Percentiles rank a stretch among this genome's conserved stretches.
Conservation (phyloP, 1,140 invertebrate genomes). For the Drosophila kikkawai region DNA sequence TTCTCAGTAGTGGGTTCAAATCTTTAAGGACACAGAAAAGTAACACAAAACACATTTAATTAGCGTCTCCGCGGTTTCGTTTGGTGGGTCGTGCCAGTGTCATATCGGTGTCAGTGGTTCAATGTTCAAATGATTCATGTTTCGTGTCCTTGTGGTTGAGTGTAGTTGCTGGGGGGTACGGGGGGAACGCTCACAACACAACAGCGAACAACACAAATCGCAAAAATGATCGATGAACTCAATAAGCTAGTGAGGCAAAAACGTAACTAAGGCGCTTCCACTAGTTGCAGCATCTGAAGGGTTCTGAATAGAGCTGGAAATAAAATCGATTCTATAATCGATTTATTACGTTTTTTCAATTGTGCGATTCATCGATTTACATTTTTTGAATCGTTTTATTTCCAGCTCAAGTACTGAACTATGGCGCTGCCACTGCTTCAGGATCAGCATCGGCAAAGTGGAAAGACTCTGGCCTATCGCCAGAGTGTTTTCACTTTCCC, state of each 20-base stretch:
- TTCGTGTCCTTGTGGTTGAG: conserved; percentile 25
- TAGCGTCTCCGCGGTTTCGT: conserved; percentile 32
- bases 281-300: conserved; percentile 21
- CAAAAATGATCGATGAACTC: conserved; percentile 56
- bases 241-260: conserved; percentile 25
- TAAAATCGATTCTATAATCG: too few relatives aligned
- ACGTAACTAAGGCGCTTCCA: conserved; percentile 19
- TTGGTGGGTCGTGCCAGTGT: conserved; percentile 12
- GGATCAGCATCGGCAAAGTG: background rate
- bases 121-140: conserved; percentile 15
- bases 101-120: background rate
- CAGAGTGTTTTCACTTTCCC: background rate
- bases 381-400: too few relatives aligned
- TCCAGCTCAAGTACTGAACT: conserved; percentile 1
- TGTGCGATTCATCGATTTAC: too few relatives aligned
- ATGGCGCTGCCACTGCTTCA: conserved; percentile 8
- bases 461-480: too few relatives aligned
- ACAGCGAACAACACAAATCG: conserved; percentile 78
- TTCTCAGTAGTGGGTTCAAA: conserved; percentile 44
- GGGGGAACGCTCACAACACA: conserved; percentile 63
- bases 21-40: conserved; percentile 54
- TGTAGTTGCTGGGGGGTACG: conserved; percentile 1
- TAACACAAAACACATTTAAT: conserved; percentile 56
- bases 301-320: conserved; percentile 1
- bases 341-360: too few relatives aligned